Conservation (phyloP, 2,797 vertebrate genomes). For the Neopelma chrysocephalum region DNA sequence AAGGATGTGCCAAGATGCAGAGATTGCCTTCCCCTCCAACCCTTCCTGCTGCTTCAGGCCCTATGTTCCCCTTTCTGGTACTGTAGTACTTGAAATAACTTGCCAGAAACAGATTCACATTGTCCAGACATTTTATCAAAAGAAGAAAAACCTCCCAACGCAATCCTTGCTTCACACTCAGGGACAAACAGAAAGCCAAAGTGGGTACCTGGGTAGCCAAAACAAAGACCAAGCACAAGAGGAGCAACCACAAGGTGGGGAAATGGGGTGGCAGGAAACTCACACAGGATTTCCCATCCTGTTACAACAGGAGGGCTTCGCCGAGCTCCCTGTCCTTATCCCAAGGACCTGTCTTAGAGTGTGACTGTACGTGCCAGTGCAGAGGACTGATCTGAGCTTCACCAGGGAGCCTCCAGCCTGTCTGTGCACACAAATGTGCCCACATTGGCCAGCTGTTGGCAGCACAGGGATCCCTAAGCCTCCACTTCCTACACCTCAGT, state of each 20-base stretch:
- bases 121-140: not conserved
- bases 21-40: not conserved
- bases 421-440: fast-evolving
- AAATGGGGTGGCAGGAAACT: not conserved
- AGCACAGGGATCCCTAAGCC: not conserved
- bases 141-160: not conserved
- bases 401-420: not conserved
- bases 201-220: fast-evolving
- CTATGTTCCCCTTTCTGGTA: not conserved
- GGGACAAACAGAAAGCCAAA: not conserved
- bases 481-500: not conserved
- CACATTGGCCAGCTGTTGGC: not conserved
- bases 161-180: not conserved
- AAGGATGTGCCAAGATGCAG: not conserved
- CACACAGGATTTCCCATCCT: not conserved
- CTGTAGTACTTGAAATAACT: not conserved
- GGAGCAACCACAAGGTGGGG: fast-evolving
- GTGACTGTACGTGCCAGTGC: not conserved
- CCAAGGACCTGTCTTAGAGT: too few species aligned
- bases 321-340: not conserved
- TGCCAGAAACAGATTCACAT: not conserved
- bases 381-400: not conserved
- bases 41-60: not conserved
- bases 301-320: not conserved
- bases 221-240: not conserved